Base-by-base conservation (phyloP, 1,140 invertebrate species). In the Cyclina sinensis region DNA sequence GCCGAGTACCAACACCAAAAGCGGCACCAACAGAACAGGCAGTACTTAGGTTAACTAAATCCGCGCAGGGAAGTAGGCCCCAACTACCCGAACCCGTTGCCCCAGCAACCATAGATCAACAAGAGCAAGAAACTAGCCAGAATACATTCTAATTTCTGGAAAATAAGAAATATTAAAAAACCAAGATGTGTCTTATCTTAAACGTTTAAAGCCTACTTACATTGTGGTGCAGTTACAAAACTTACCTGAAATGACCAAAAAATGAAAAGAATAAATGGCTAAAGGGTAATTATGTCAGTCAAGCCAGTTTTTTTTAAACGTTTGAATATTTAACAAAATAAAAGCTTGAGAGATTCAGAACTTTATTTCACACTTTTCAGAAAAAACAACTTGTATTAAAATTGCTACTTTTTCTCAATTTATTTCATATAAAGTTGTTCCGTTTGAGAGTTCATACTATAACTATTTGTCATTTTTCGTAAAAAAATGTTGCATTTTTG, bases 31-130 rank as follows among this genome's bases (percentile, higher is more conserved):
- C 51, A n/a, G 83, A 84, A 24, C 18, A 62, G 14, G 39, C 74
- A 5, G 73, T 80, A 43, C 80, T 89, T 78, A 39, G 81, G 30
- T 57, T 78, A 57, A 84, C 87, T 14, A 89, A 35, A 43, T 84
- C 87, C 43, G 87, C 81, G 9, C 81, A 89, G 18, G 87, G 87
- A 73, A 78, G 48, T 35, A 76, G 57, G 74, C 65, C 78, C 4
- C 27, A 54, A 27, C 32, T 68, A 39, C 46, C 80, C 21, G 70
- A 39, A 78, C 74, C 81, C n/a, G 80, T 78, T 82, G 80, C 57
- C 81, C 81, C 87, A 16, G 87, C 80, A 89, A 83, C 81, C 7
- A 51, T 62, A 54, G 87, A 84, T 85, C 43, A 43, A 48, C 37
- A 39, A 70, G 24, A 73, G 16, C 62, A 73, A 57, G 80, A 78